Evolutionary conservation across 2,888 invertebrate genomes (phyloP), one percentile per base, ranked within the genome.

Genomic region (Balanococcus diminutus): DNA sequence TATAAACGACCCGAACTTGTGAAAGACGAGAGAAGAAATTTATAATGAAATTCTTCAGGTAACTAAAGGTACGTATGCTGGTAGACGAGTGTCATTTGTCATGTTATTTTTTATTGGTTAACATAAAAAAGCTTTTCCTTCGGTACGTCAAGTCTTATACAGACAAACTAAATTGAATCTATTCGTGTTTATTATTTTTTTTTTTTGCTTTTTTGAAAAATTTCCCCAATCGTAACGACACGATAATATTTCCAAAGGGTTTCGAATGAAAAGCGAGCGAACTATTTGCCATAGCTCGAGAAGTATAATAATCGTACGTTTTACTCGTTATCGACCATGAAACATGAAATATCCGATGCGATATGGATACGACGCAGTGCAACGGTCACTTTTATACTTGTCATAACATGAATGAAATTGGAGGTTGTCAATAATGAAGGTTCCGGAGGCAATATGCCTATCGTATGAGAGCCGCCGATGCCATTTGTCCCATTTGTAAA

Each of bases 401-500:
- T 67, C 67, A 67, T 67, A 67, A 67, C 67, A 28, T 16, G 14
- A 28, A 67, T 61, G 6, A n/a, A n/a, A n/a, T n/a, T 14, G 67
- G 67, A 67, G 28, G 11, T 67, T 67, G 67, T 67, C 67, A 67
- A 67, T 67, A 67, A 67, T 67, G 67, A 25, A 28, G 67, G 67
- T 28, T 67, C 67, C 28, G 11, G 67, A 67, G 67, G 67, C 67
- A 67, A 67, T 67, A 67, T 67, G 67, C 67, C 67, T 67, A 67
- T 67, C 14, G 28, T 25, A 67, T 25, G 56, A 56, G 67, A 3
- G 6, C 28, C 28, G 67, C 28, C 16, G 28, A 67, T 28, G 14
- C 67, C 67, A 67, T 67, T 67, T 67, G 67, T 28, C 4, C 67
- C 67, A 67, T 67, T 67, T 67, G 67, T 67, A 67, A 67, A 67